These are phyloP conservation scores for Cyphomyrmex costatus DNA, from an alignment of 1,140 invertebrate genomes.

Conservation along the genomic window DNA sequence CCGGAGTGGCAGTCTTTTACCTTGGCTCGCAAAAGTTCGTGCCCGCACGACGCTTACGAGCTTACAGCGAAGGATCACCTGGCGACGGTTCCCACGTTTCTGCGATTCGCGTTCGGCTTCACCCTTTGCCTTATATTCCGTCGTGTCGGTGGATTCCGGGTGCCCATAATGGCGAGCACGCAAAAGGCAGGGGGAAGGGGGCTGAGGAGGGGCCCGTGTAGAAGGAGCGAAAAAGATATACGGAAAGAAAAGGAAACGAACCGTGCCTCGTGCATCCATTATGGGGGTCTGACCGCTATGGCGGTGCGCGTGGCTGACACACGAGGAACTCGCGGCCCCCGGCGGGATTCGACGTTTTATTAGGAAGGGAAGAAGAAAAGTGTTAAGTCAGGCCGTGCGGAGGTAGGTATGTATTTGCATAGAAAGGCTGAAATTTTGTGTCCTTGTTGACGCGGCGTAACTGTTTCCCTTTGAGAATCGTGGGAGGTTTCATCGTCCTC, in stretches of 20 bases:
- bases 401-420: conserved; percentile 77
- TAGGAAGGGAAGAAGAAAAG: conserved; percentile 77
- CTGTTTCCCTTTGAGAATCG: conserved; percentile 72
- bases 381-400: conserved; percentile 66
- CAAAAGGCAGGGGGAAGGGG: conserved; percentile 50
- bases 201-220: conserved; percentile 41
- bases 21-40: conserved; percentile 72
- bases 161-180: conserved; percentile 70
- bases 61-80: conserved; percentile 83
- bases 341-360: conserved; percentile 81
- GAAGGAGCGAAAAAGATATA: conserved; percentile 58
- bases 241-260: conserved; percentile 79
- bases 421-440: conserved; percentile 78
- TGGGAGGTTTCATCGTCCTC: conserved; percentile 70
- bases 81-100: conserved; percentile 87
- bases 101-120: conserved; percentile 83
- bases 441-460: conserved; percentile 57
- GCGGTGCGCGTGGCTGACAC: conserved; percentile 85
- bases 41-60: conserved; percentile 63
- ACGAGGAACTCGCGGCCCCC: conserved; percentile 81
- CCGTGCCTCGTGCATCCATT: conserved; percentile 84
- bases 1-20: conserved; percentile 71
- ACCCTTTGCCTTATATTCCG: conserved; percentile 77
- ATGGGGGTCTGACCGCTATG: conserved; percentile 81
- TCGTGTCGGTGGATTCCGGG: conserved; percentile 66